Percentiles rank a stretch among this genome's conserved stretches.
These are phyloP conservation scores for Cromileptes altivelis DNA, from an alignment of 2,113 vertebrate species.

Conservation along the genomic window DNA sequence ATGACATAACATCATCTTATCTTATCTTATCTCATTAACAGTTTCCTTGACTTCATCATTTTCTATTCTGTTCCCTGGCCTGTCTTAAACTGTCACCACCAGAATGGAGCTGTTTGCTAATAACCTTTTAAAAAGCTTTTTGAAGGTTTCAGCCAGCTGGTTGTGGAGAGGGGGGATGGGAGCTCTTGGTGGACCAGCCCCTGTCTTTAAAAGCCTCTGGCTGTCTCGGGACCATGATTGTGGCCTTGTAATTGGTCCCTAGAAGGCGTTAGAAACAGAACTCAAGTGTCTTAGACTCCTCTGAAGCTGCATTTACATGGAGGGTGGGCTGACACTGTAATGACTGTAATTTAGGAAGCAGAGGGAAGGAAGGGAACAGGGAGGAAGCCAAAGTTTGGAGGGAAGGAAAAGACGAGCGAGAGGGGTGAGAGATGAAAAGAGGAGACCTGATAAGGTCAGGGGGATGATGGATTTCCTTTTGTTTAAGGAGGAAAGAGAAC, in stretches of 20 bases:
- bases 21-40: not conserved
- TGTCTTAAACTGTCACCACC: not conserved
- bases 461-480: slow-evolving; percentile 47
- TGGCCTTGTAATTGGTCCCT: slow-evolving; percentile 73
- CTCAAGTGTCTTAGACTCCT: slow-evolving; percentile 47
- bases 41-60: not conserved
- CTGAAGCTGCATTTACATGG: slow-evolving; percentile 64
- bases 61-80: not conserved
- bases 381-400: slow-evolving; percentile 48
- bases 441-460: slow-evolving; percentile 23
- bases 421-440: slow-evolving; percentile 36
- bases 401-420: slow-evolving; percentile 26
- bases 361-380: slow-evolving; percentile 53
- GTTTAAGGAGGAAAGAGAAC: slow-evolving; percentile 21
- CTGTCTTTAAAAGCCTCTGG: slow-evolving; percentile 54
- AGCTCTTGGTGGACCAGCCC: slow-evolving; percentile 42
- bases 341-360: slow-evolving; percentile 76
- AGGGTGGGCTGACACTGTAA: slow-evolving; percentile 73
- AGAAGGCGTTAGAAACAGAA: slow-evolving; percentile 66
- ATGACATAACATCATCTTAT: not conserved
- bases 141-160: slow-evolving; percentile 57
- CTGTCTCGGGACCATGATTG: slow-evolving; percentile 60
- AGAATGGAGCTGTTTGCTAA: slow-evolving; percentile 36
- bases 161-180: slow-evolving; percentile 41
- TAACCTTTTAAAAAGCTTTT: slow-evolving; percentile 48